Conservation (phyloP, 2,797 vertebrate genomes). For the Sphenodon punctatus region DNA sequence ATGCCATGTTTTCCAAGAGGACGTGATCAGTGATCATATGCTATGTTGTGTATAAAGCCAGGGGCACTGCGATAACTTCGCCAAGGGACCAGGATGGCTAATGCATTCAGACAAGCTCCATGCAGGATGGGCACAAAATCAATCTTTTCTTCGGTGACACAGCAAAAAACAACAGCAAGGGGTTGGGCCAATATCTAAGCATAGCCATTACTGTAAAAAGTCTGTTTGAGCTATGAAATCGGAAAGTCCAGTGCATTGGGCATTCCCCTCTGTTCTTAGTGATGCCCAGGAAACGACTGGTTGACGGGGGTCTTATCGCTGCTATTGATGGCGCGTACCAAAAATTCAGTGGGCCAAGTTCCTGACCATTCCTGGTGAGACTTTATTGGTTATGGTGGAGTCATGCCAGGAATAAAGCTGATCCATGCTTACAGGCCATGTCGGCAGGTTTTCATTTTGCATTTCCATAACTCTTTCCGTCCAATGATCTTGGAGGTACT, state of each 20-base stretch:
- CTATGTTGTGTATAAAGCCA: conserved; percentile 39
- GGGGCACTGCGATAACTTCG: neutral
- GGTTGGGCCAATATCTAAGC: neutral
- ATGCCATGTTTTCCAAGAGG: conserved; percentile 18
- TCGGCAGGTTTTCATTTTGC: neutral
- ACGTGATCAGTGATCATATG: neutral
- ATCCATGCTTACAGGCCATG: neutral
- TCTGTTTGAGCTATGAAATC: neutral
- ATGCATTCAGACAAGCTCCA: neutral
- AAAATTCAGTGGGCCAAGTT: neutral
- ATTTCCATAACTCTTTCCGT: neutral
- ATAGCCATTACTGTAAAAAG: neutral
- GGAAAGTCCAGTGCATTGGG: conserved; percentile 12
- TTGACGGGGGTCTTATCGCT: neutral
- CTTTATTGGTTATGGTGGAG: neutral
- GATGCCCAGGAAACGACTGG: neutral
- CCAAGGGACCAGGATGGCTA: neutral
- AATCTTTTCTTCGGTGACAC: neutral
- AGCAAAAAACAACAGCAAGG: neutral
- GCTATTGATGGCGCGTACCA: neutral
- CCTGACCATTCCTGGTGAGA: neutral
- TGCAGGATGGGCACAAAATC: neutral
- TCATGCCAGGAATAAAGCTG: neutral
- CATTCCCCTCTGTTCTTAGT: neutral
- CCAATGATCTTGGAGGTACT: neutral